phyloP scores from a whole-genome alignment of 2,113 vertebrate species.

The Grallaria varia region DNA sequence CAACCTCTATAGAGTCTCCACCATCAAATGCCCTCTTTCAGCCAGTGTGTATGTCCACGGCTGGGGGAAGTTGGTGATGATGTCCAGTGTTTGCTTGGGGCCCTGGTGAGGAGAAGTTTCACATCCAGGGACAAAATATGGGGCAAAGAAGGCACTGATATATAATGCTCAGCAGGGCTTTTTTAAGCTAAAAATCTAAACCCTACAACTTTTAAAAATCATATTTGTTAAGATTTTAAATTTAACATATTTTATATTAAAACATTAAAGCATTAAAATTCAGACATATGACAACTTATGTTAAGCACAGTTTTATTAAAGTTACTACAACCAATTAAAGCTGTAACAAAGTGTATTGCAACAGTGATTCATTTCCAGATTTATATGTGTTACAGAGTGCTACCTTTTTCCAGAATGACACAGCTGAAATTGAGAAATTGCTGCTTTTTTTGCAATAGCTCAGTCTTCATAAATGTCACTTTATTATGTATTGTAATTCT shows the following conservation, averaged over 20 bases:
- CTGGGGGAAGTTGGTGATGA: background rate
- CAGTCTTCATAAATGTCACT: background rate
- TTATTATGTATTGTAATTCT: background rate
- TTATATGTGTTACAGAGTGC: background rate
- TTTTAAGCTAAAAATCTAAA: background rate
- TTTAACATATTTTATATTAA: background rate
- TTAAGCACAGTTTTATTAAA: background rate
- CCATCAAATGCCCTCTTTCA: background rate
- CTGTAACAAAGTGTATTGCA: background rate
- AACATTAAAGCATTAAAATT: background rate
- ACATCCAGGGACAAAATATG: background rate
- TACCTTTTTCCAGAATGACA: background rate
- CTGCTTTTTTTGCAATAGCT: background rate
- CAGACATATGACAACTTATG: background rate
- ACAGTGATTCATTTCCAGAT: background rate
- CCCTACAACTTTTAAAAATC: background rate
- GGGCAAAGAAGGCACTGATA: background rate
- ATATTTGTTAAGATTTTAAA: background rate
- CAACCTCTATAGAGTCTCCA: background rate
- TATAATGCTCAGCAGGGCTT: background rate
- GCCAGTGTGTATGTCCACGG: background rate
- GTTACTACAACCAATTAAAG: background rate
- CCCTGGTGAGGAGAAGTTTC: background rate
- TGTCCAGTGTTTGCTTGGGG: fast-evolving
- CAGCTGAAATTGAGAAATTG: background rate